Conservation (phyloP, 2,113 vertebrate genomes). For the Platichthys flesus region DNA sequence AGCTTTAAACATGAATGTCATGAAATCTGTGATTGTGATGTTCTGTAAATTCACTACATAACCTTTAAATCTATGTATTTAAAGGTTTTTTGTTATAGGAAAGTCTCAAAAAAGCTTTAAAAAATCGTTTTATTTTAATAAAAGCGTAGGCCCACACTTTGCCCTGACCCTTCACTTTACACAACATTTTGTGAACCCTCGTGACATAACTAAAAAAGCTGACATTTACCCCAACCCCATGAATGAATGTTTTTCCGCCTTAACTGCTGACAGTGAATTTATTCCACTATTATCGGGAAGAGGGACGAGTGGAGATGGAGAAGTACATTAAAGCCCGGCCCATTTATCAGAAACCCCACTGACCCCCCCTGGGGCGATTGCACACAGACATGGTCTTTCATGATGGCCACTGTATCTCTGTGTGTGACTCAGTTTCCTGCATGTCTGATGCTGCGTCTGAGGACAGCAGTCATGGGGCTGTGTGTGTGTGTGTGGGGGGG, state of each 20-base stretch:
- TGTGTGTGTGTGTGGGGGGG: too few species aligned
- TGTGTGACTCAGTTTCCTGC: too few species aligned
- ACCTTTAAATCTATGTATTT: background rate
- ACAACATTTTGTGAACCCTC: background rate
- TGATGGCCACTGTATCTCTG: too few species aligned
- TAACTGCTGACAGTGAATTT: slow-evolving; percentile 46
- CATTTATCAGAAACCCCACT: slow-evolving; percentile 2
- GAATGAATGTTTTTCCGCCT: background rate
- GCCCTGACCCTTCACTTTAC: too few species aligned
- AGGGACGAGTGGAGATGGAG: slow-evolving; percentile 28
- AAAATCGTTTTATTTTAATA: background rate
- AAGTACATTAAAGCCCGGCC: slow-evolving; percentile 26
- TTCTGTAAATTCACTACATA: background rate
- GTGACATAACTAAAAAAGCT: slow-evolving; percentile 11
- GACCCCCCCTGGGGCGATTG: background rate
- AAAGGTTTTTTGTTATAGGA: background rate
- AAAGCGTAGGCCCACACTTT: background rate
- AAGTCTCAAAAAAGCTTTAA: too few species aligned
- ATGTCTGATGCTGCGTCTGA: too few species aligned
- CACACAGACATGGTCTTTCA: too few species aligned
- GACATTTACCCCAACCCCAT: background rate
- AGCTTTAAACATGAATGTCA: background rate
- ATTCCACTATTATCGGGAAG: background rate
- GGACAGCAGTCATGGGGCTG: too few species aligned
- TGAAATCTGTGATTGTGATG: background rate